Evolutionary conservation across 2,888 invertebrate species (phyloP).

Genomic region (Odontomyia ornata): DNA sequence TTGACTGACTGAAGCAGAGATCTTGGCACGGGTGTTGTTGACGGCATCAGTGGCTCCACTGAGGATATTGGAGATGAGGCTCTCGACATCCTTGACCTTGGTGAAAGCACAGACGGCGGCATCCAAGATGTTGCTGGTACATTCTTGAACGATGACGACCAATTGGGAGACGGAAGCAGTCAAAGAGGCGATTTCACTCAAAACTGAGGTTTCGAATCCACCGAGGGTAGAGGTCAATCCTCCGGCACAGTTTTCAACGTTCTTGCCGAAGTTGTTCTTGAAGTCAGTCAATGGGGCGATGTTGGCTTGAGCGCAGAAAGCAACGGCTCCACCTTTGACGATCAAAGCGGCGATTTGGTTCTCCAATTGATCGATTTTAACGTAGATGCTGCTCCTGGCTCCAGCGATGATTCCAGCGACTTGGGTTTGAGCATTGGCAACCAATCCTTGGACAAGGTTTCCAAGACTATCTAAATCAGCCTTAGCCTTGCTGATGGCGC

Average conservation of each 20-base stretch:
- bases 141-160: not conserved
- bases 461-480: not conserved
- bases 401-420: not conserved
- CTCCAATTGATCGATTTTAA: not conserved
- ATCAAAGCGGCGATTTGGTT: not conserved
- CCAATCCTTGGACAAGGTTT: constrained; percentile 7
- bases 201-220: not conserved
- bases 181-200: not conserved
- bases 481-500: constrained; percentile 4
- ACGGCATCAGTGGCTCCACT: not conserved
- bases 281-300: not conserved
- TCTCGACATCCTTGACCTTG: not conserved
- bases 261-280: constrained; percentile 16
- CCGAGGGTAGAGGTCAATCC: not conserved
- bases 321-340: constrained; percentile 25
- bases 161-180: not conserved
- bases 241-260: constrained; percentile 15
- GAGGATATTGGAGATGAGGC: not conserved
- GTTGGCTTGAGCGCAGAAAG: constrained; percentile 14
- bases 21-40: not conserved
- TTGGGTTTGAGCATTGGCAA: not conserved
- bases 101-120: constrained; percentile 15
- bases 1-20: not conserved
- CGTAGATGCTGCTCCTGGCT: not conserved
- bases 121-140: not conserved